Evolutionary conservation across 2,888 invertebrate species (phyloP), one percentile per base, ranked within the genome.

Genomic region (Acanthacorydalis orientalis): DNA sequence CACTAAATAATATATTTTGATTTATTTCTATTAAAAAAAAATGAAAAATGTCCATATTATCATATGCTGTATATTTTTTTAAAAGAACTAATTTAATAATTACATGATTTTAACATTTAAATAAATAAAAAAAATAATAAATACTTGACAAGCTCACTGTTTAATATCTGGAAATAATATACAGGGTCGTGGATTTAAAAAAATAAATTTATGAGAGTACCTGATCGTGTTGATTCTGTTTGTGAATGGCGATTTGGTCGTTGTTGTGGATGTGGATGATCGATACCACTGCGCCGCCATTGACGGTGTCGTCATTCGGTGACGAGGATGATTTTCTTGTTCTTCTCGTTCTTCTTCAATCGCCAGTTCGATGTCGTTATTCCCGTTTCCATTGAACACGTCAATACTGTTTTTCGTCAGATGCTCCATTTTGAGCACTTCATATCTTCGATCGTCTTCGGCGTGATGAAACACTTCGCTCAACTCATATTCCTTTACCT

Each of bases 401-500:
- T 73, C 73, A 50, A 77, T 76, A 55, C 63, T 72, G 60, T 78
- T 76, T 55, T 73, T 73, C 48, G 60, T 59, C 44, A 64, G 57
- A 55, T 75, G 75, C 57, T 78, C 77, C 58, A 77, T 67, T 55
- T 75, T 73, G 11, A 83, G 68, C 40, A 82, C 78, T 61, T 83
- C 83, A 67, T 83, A 83, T 61, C 75, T 73, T 53, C 77, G 73
- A 58, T 86, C 84, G 64, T 87, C 86, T 64, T 84, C 84, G 55
- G 75, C 72, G 60, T 82, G 83, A 68, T 87, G 86, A 67, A 88
- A 88, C 53, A 84, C 84, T 68, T 88, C 87, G 54, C 84, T 83
- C 54, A 89, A 69, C 64, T 87, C 87, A 71, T 89, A 90, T 68
- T 89, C 88, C 59, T 83, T 84, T 53, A 88, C 72, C 88, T 89